These are phyloP conservation scores for Acronicta alni DNA, from an alignment of 2,888 invertebrate species.

Conservation along the genomic window DNA sequence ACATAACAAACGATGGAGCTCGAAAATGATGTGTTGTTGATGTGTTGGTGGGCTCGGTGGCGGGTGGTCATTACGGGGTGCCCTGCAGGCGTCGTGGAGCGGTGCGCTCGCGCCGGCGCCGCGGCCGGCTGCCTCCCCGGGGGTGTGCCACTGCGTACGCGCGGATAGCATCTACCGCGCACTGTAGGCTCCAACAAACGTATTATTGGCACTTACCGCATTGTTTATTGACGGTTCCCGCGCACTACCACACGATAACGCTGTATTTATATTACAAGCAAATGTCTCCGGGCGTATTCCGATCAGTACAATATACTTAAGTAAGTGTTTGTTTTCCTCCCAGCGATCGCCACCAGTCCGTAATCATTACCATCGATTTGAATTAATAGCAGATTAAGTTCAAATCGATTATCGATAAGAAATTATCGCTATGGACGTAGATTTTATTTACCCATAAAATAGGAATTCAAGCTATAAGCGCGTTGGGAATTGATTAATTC, in stretches of 20 bases:
- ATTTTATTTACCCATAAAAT: constrained; percentile 55
- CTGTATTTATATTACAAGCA: constrained; percentile 33
- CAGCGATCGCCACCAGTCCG: constrained; percentile 26
- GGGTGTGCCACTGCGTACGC: constrained; percentile 77
- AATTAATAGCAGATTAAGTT: constrained; percentile 53
- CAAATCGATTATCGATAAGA: constrained; percentile 55
- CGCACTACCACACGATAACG: constrained; percentile 4
- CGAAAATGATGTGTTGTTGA: neutral
- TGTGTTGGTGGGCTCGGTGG: constrained; percentile 26
- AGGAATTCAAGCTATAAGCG: constrained; percentile 51
- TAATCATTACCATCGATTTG: constrained; percentile 39
- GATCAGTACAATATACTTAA: constrained; percentile 8
- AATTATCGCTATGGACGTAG: constrained; percentile 41
- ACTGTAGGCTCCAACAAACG: constrained; percentile 61
- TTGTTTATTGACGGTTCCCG: constrained; percentile 51
- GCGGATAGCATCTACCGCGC: constrained; percentile 68
- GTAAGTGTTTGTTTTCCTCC: constrained; percentile 47
- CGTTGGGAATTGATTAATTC: constrained; percentile 56
- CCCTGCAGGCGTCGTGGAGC: constrained; percentile 66
- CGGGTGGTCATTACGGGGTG: constrained; percentile 67
- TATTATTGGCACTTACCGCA: constrained; percentile 60
- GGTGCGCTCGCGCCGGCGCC: constrained; percentile 22
- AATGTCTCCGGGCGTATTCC: constrained; percentile 42
- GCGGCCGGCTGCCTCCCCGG: constrained; percentile 61
- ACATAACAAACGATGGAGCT: constrained; percentile 56